Evolutionary conservation across 1,140 invertebrate genomes (phyloP), one percentile per base, ranked within the genome.

Genomic region (Lanistes nyassanus): DNA sequence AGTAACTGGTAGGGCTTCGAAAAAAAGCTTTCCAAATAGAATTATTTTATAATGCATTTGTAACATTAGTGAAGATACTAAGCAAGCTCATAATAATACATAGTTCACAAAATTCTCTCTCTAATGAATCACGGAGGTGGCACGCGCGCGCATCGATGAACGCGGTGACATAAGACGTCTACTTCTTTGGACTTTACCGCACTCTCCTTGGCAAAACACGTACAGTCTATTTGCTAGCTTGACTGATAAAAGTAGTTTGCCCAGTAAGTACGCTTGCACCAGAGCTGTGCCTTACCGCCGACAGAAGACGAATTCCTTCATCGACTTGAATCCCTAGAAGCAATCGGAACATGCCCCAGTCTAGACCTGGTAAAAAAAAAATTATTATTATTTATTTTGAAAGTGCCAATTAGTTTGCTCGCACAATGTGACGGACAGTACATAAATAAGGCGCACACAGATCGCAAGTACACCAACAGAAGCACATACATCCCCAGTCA

Each of bases 281-380:
- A 19, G 5, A 65, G 19, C 62, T 65, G 36, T 19, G 23, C 23
- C 75, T 70, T 29, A 76, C 75, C 56, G 62, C 55, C 23, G 65
- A 58, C 34, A 76, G 67, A 19, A 76, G 47, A 29, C 42, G 26
- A 23, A 68, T 7, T 6, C 47, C 75, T 31, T 76, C 75, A 6
- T 70, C 47, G 5, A 36, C 29, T 21, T 55, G 55, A 34, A 76
- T 29, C 23, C 53, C 23, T 23, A 76, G 56, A 37, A 76, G 36
- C 75, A 76, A 58, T 16, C 75, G 75, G 6, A 76, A 26, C 65
- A 68, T 70, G 55, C 69, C 66, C 75, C 75, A 70, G 56, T 42
- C 42, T 11, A 76, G 53, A 2, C 42, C 75, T 76, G 75, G 5
- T 47, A 16, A 16, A 47, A 16, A 47, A 53, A 53, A 13, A 53